These are phyloP conservation scores for Urophycis tenuis DNA, from an alignment of 2,797 vertebrate genomes.

Conservation along the genomic window DNA sequence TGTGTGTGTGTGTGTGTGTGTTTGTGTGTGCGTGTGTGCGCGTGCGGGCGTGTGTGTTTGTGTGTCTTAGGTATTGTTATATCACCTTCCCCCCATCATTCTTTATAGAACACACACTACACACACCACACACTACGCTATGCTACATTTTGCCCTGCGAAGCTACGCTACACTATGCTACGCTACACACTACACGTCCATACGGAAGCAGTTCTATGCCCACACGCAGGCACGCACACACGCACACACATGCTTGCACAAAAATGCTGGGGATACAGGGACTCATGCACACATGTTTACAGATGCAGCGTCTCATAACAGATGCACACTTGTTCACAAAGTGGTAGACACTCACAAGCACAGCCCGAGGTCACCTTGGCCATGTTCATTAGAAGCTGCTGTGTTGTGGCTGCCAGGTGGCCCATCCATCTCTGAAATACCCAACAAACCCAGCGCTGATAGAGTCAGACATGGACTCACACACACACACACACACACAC, in stretches of 20 bases:
- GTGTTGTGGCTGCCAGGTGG: constrained; percentile 65
- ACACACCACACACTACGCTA: background rate
- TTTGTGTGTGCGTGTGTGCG: background rate
- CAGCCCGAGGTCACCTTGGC: constrained; percentile 53
- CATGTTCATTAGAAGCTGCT: constrained; percentile 59
- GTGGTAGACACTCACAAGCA: background rate
- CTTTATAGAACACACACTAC: background rate
- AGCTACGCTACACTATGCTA: background rate
- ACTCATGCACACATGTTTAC: background rate
- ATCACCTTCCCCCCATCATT: background rate
- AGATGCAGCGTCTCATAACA: constrained; percentile 14
- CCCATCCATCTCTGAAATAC: constrained; percentile 62
- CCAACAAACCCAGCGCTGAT: constrained; percentile 53
- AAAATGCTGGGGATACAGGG: too few species aligned
- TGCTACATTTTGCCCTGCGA: too few species aligned
- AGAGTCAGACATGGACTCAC: constrained; percentile 16
- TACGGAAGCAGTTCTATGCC: background rate
- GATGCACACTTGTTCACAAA: constrained; percentile 15
- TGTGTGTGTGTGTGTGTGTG: constrained; percentile 11
- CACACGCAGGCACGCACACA: background rate
- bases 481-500: background rate
- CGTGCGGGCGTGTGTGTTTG: constrained; percentile 5
- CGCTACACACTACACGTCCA: background rate
- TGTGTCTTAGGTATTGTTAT: background rate
- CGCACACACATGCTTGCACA: too few species aligned